Evolutionary conservation across 2,888 invertebrate species (phyloP).

Genomic region (Cephus nigrinus): DNA sequence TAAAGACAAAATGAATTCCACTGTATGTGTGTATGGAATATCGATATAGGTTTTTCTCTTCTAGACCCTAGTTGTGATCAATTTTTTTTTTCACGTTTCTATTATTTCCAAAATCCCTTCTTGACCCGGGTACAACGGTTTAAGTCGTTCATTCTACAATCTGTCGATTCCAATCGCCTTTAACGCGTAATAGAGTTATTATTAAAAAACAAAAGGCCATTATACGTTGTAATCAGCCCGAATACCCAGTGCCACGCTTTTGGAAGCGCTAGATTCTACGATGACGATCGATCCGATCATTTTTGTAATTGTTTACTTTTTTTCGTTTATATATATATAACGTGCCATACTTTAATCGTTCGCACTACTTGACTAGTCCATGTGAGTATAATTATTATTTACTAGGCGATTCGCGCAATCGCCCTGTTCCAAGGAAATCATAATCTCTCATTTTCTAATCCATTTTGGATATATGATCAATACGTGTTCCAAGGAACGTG

Average conservation of each 20-base stretch:
- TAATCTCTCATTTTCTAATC: background rate
- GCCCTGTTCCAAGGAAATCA: background rate
- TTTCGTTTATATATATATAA: background rate
- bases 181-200: constrained; percentile 29
- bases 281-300: background rate
- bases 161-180: background rate
- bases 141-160: background rate
- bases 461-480: background rate
- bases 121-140: background rate
- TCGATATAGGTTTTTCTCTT: background rate
- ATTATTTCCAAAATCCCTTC: background rate
- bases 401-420: background rate
- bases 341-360: background rate
- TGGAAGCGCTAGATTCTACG: constrained; percentile 30
- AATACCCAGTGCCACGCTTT: constrained; percentile 51
- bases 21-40: background rate
- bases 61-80: background rate
- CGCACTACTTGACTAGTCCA: background rate
- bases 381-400: background rate
- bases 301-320: background rate
- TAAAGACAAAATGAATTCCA: background rate
- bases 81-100: background rate
- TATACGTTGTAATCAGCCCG: constrained; percentile 49
- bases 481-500: too few relatives aligned
- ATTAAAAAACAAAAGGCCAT: constrained; percentile 55